Evolutionary conservation across 1,140 invertebrate genomes (phyloP).

Genomic region (Zaprionus nigranus): DNA sequence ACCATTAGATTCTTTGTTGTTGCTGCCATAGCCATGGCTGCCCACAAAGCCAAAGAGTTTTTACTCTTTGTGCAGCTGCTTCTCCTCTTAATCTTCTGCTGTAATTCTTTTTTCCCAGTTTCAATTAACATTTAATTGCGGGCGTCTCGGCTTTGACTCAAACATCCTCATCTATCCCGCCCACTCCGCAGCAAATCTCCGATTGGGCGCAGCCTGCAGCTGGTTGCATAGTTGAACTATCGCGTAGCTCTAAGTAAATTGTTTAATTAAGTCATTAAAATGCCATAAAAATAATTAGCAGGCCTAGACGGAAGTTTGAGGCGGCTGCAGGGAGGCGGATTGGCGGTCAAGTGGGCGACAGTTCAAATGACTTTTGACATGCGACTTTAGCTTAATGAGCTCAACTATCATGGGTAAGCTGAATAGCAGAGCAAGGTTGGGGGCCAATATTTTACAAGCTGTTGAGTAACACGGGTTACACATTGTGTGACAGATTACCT

Average conservation of each 20-base stretch:
- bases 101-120: slow-evolving; percentile 37
- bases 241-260: slow-evolving; percentile 64
- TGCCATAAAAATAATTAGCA: slow-evolving; percentile 75
- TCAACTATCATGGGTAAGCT: slow-evolving; percentile 24
- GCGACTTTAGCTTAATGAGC: slow-evolving; percentile 60
- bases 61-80: slow-evolving; percentile 54
- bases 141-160: slow-evolving; percentile 61
- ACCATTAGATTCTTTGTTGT: slow-evolving; percentile 79
- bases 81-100: slow-evolving; percentile 28
- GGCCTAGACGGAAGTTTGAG: slow-evolving; percentile 46
- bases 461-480: slow-evolving; percentile 16
- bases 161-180: neutral
- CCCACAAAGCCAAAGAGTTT: slow-evolving; percentile 49
- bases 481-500: slow-evolving; percentile 6
- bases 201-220: slow-evolving; percentile 28
- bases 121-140: slow-evolving; percentile 80
- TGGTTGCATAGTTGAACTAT: slow-evolving; percentile 79
- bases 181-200: neutral
- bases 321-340: slow-evolving; percentile 20
- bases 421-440: slow-evolving; percentile 12
- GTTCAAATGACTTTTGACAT: slow-evolving; percentile 72
- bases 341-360: slow-evolving; percentile 8
- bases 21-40: slow-evolving; percentile 31
- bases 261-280: slow-evolving; percentile 82
- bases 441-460: slow-evolving; percentile 11